Conservation (phyloP, 2,797 vertebrate species). For the Bucorvus abyssinicus region DNA sequence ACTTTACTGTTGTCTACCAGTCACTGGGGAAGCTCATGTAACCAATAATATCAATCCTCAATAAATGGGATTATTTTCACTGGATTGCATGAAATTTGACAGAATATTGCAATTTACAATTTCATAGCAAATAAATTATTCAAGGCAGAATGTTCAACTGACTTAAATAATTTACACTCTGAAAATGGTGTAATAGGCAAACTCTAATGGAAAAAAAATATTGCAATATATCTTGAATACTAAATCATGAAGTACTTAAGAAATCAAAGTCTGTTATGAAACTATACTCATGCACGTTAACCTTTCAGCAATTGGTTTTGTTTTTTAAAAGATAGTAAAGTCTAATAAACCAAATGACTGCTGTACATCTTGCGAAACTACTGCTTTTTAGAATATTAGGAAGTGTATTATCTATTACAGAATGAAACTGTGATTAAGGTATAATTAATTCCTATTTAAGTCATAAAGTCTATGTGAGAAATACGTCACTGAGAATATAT, state of each 20-base stretch:
- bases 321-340: neutral
- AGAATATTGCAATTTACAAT: constrained; percentile 57
- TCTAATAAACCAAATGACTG: neutral
- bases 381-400: neutral
- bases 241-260: constrained; percentile 33
- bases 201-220: constrained; percentile 42
- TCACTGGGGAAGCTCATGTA: neutral
- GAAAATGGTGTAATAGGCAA: constrained; percentile 42
- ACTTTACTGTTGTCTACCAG: neutral
- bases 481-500: neutral
- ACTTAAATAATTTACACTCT: constrained; percentile 60
- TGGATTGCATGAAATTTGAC: constrained; percentile 11
- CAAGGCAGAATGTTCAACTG: constrained; percentile 22
- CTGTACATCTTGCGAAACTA: neutral
- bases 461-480: neutral
- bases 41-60: neutral
- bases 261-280: constrained; percentile 41
- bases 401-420: neutral
- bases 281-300: neutral
- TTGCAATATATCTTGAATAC: constrained; percentile 10
- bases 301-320: neutral
- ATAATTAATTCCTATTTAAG: neutral
- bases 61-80: constrained; percentile 16
- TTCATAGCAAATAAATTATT: constrained; percentile 60
- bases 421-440: neutral